phyloP scores from a whole-genome alignment of 2,888 invertebrate genomes.

The Oxycera nigricornis region DNA sequence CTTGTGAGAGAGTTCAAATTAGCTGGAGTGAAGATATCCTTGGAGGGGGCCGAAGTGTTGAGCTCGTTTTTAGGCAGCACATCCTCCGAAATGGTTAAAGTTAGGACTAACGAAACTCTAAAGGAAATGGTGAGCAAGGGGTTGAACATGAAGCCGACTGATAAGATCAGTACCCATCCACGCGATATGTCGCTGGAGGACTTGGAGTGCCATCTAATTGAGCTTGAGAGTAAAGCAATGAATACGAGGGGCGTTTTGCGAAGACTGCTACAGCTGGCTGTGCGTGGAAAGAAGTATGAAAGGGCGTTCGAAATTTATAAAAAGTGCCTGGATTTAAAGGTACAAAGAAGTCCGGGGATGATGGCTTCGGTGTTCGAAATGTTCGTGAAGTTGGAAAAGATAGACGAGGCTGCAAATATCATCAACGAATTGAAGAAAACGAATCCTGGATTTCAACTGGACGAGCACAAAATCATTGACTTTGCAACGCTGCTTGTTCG shows the following conservation, averaged over 20 bases:
- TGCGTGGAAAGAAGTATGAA: conserved; percentile 65
- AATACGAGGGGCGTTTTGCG: conserved; percentile 72
- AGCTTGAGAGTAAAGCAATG: conserved; percentile 71
- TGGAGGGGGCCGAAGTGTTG: conserved; percentile 63
- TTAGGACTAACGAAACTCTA: conserved; percentile 48
- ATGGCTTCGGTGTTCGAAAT: conserved; percentile 69
- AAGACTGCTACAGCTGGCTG: conserved; percentile 67
- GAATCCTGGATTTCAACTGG: conserved; percentile 67
- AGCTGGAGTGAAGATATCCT: conserved; percentile 61
- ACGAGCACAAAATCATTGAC: conserved; percentile 72
- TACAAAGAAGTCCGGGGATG: conserved; percentile 71
- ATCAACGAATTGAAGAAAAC: conserved; percentile 65
- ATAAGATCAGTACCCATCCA: conserved; percentile 61
- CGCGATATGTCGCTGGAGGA: conserved; percentile 70
- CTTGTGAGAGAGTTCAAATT: conserved; percentile 62
- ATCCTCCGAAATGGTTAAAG: conserved; percentile 31
- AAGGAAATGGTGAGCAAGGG: conserved; percentile 62
- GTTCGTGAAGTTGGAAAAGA: conserved; percentile 66
- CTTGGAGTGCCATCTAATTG: conserved; percentile 69
- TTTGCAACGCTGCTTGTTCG: conserved; percentile 68
- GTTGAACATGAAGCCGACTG: conserved; percentile 59
- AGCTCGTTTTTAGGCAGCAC: conserved; percentile 54
- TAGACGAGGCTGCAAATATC: conserved; percentile 65
- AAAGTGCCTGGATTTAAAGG: conserved; percentile 65
- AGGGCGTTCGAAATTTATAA: conserved; percentile 66